Base-by-base conservation (phyloP, 2,888 invertebrate species). In the Octodonta nipae region DNA sequence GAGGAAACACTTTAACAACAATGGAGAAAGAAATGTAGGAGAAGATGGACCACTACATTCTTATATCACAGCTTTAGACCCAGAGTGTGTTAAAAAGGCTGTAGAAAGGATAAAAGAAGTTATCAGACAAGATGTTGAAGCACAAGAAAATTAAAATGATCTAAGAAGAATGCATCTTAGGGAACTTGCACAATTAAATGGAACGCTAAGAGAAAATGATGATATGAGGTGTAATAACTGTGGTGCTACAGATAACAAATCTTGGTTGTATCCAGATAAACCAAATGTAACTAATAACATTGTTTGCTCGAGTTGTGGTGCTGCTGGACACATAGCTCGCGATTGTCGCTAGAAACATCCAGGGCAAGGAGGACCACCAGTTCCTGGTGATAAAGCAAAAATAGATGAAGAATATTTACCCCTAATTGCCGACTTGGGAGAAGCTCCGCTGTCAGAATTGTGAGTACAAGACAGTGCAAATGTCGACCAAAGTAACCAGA, bases 11-110 rank as follows among this genome's bases (percentile, higher is more conserved):
- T 5, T 71, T 99, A 35, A 99, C 98, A 71, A 79, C 88, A 4
- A 86, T 89, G 85, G 89, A 89, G 63, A 86, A 88, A 54, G 87
- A 91, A 63, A 91, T 56, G 98, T 98, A 1, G 98, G 98, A 4
- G 98, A 98, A 67, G 96, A 99, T 67, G 98, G 99, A 68, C 96
- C 96, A 2, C 67, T 99, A 37, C 98, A 99, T 68, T 98, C 98
- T 2, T 98, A 96, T 63, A 93, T 99, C 45, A 98, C 98, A 5
- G 95, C 93, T 25, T 87, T 88, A 40, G 93, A 91, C 68, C 84
- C 89, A 3, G 95, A 93, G 61, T 84, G 85, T 54, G 96, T 99
- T 11, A 88, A 92, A 63, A 91, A 87, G 60, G 96, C 96, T 16
- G 93, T 93, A 10, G 89, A 92, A 58, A 86, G 86, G 70, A 89